Percentiles rank a stretch among this genome's conserved stretches.
These are phyloP conservation scores for Tanaodytes sp. DNA, from an alignment of 2,888 invertebrate genomes.

Conservation along the genomic window DNA sequence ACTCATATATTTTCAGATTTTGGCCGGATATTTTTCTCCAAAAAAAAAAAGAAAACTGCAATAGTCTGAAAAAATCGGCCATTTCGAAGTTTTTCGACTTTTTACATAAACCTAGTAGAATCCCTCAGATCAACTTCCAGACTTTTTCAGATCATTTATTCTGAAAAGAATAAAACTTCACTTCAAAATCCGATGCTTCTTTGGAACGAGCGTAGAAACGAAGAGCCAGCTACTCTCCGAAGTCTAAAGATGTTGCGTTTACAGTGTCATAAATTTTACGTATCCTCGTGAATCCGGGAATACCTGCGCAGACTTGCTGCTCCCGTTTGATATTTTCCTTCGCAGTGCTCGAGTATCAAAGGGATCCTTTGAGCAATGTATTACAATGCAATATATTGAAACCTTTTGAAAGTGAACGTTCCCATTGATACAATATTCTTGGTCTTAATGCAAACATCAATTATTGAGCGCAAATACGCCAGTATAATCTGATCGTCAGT, in stretches of 20 bases:
- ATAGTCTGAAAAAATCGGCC: no score
- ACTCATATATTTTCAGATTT: no score
- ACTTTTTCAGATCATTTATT: no score
- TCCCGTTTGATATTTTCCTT: conserved; percentile 47
- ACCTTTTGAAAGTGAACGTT: conserved; percentile 42
- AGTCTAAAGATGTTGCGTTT: conserved; percentile 51
- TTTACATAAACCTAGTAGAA: no score
- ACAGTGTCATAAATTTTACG: conserved; percentile 50
- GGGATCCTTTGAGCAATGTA: conserved; percentile 34
- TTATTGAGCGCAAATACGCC: conserved; percentile 38
- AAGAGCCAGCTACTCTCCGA: no score
- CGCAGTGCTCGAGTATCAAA: conserved; percentile 37
- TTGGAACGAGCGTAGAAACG: no score
- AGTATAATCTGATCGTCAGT: conserved; percentile 25
- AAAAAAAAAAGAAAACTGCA: no score
- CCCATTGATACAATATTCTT: conserved; percentile 43
- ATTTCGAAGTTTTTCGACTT: no score
- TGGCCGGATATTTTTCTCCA: no score
- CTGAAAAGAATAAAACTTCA: no score
- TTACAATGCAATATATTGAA: conserved; percentile 43
- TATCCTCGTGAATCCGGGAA: conserved; percentile 40
- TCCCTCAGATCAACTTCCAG: no score
- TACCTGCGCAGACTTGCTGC: conserved; percentile 39
- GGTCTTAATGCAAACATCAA: conserved; percentile 43
- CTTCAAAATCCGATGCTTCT: no score